phyloP scores from a whole-genome alignment of 2,797 vertebrate genomes.

The Gymnocypris eckloni region DNA sequence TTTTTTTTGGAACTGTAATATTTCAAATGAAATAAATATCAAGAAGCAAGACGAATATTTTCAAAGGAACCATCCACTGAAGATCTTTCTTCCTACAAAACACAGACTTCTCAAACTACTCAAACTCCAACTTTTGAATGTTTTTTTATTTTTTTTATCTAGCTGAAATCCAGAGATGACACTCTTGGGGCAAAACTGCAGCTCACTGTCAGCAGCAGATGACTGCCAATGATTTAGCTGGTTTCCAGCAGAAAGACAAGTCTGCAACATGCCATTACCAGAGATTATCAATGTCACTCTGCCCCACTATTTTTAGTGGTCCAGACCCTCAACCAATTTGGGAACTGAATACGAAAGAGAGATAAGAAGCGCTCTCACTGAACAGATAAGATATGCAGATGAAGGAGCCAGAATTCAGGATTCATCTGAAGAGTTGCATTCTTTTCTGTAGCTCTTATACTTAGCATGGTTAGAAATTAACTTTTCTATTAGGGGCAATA shows the following conservation, averaged over 20 bases:
- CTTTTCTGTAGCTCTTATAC: neutral
- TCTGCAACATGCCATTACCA: conserved; percentile 78
- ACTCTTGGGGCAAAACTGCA: conserved; percentile 25
- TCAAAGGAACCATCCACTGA: neutral
- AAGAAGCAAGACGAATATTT: neutral
- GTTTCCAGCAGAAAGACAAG: conserved; percentile 69
- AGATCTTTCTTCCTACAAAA: conserved; percentile 13
- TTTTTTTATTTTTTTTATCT: conserved; percentile 58
- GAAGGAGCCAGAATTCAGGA: neutral
- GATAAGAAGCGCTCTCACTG: conserved; percentile 62
- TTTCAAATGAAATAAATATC: conserved; percentile 6
- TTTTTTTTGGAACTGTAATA: neutral
- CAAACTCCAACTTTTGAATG: conserved; percentile 9
- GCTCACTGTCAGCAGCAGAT: conserved; percentile 68
- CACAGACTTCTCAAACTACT: conserved; percentile 21
- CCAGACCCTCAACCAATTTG: conserved; percentile 72
- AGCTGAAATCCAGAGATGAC: conserved; percentile 54
- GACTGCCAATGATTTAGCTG: conserved; percentile 70
- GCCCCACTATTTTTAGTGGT: conserved; percentile 74
- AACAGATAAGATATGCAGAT: conserved; percentile 5
- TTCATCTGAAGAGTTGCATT: neutral
- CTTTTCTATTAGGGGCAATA: neutral
- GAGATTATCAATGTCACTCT: conserved; percentile 79
- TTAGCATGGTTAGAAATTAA: neutral
- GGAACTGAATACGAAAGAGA: conserved; percentile 68